These are phyloP conservation scores for Neosilurus mollespiculum DNA, from an alignment of 2,797 vertebrate genomes.

Conservation along the genomic window DNA sequence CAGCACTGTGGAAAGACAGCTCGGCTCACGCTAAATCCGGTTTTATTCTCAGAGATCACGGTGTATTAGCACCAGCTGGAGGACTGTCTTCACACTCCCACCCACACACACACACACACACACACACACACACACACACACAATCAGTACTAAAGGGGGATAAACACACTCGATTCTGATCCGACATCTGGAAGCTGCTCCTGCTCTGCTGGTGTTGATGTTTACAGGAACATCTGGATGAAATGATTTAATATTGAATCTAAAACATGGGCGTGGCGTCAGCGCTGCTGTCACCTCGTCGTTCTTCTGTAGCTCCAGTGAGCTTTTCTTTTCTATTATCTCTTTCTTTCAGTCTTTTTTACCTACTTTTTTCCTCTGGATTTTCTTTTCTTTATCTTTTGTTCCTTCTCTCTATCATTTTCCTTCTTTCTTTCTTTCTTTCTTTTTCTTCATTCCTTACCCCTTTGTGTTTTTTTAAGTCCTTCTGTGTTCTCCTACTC, in stretches of 20 bases:
- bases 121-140: not conserved
- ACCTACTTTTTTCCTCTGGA: too few species aligned
- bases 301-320: too few species aligned
- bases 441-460: too few species aligned
- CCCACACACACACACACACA: not conserved
- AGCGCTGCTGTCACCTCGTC: not conserved
- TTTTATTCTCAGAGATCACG: constrained; percentile 24
- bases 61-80: constrained; percentile 20
- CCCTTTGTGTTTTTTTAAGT: too few species aligned
- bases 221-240: not conserved
- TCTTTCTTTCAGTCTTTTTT: too few species aligned
- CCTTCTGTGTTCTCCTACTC: not conserved
- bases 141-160: too few species aligned
- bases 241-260: not conserved
- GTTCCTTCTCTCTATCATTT: too few species aligned
- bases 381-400: too few species aligned
- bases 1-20: constrained; percentile 9
- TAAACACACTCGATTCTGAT: too few species aligned
- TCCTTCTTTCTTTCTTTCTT: too few species aligned
- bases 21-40: constrained; percentile 1
- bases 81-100: constrained; percentile 18
- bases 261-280: not conserved
- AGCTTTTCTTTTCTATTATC: too few species aligned
- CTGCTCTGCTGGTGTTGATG: not conserved
- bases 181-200: too few species aligned